Conservation (phyloP, 2,797 vertebrate species). For the Hydrophis major region DNA sequence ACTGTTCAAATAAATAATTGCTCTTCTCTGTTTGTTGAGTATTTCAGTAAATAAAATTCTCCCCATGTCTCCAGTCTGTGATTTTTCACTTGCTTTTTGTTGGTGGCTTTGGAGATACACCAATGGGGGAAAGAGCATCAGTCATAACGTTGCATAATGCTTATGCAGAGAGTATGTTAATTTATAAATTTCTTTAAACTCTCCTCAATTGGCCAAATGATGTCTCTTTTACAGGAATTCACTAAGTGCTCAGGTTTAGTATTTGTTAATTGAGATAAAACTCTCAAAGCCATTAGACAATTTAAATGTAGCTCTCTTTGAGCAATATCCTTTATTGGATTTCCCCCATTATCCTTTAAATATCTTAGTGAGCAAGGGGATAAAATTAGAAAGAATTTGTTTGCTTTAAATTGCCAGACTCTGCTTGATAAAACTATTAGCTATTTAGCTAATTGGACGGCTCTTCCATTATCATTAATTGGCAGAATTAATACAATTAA, state of each 20-base stretch:
- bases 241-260: conserved; percentile 72
- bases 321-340: conserved; percentile 78
- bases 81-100: conserved; percentile 31
- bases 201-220: conserved; percentile 59
- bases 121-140: conserved; percentile 36
- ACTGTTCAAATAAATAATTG: conserved; percentile 62
- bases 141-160: conserved; percentile 33
- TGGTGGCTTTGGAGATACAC: background rate
- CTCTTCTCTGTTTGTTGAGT: conserved; percentile 66
- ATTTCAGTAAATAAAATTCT: conserved; percentile 36
- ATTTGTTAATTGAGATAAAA: conserved; percentile 79
- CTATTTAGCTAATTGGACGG: conserved; percentile 80
- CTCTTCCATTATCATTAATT: conserved; percentile 84
- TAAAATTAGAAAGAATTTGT: conserved; percentile 84
- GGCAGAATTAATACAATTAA: conserved; percentile 82
- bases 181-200: conserved; percentile 52
- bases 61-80: conserved; percentile 41
- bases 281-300: conserved; percentile 74
- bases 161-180: conserved; percentile 33
- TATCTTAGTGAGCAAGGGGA: conserved; percentile 77
- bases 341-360: conserved; percentile 81
- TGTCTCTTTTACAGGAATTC: conserved; percentile 66
- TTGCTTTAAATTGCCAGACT: conserved; percentile 81
- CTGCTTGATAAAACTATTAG: conserved; percentile 83
- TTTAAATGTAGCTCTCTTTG: conserved; percentile 78